Conservation (phyloP, 2,888 invertebrate species). For the Euclidia mi region DNA sequence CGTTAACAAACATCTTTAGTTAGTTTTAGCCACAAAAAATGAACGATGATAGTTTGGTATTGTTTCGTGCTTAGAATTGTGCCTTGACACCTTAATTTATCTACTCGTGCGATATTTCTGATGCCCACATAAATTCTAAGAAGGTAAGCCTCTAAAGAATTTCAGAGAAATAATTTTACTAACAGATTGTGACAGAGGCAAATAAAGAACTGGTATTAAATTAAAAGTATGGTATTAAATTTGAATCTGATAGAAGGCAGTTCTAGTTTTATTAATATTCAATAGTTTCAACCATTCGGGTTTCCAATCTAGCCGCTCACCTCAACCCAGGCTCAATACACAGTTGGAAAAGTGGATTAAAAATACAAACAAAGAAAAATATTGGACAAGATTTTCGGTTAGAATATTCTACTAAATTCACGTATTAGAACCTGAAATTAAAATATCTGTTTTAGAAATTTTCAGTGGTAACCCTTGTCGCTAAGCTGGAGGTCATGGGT, state of each 20-base stretch:
- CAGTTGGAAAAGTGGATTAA: slow-evolving; percentile 8
- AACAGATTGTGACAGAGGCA: no score
- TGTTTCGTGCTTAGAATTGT: slow-evolving; percentile 22
- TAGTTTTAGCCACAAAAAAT: slow-evolving; percentile 41
- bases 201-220: slow-evolving; percentile 3
- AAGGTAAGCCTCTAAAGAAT: no score
- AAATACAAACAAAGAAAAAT: slow-evolving; percentile 3
- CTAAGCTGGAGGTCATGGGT: no score
- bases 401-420: not conserved
- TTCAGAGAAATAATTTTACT: no score
- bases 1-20: slow-evolving; percentile 40
- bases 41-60: slow-evolving; percentile 36
- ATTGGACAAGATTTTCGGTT: not conserved
- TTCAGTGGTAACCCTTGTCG: no score
- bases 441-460: no score
- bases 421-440: no score
- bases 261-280: slow-evolving; percentile 24
- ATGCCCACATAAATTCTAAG: no score
- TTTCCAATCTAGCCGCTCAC: slow-evolving; percentile 12
- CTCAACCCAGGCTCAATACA: slow-evolving; percentile 3
- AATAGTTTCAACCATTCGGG: slow-evolving; percentile 20
- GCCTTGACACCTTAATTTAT: not conserved
- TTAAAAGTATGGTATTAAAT: not conserved
- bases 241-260: slow-evolving; percentile 12
- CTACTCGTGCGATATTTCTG: no score